Evolutionary conservation across 2,888 invertebrate genomes (phyloP).

Genomic region (Chrysodeixis includens): DNA sequence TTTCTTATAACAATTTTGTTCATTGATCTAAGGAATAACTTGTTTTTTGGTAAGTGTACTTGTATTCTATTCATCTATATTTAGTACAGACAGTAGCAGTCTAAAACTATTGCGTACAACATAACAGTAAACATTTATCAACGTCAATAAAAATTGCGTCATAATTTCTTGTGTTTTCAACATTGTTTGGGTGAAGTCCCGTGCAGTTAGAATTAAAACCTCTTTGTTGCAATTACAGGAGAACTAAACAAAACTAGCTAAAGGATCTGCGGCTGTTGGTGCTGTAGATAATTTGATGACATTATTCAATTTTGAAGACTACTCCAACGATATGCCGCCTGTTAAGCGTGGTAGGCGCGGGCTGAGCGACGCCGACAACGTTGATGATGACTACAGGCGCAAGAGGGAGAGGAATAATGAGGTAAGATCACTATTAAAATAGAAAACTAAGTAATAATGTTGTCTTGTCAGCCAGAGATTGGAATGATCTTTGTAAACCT

Average conservation of each 20-base stretch:
- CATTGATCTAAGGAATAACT: neutral
- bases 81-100: neutral
- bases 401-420: constrained; percentile 94
- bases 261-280: neutral
- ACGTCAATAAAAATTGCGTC: constrained; percentile 43
- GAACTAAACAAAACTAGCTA: too few species aligned
- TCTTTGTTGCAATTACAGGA: neutral
- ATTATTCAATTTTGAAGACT: constrained; percentile 69
- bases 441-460: neutral
- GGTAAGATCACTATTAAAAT: constrained; percentile 85
- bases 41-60: neutral
- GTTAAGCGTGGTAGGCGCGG: constrained; percentile 78
- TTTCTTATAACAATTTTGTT: neutral
- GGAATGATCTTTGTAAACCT: too few species aligned
- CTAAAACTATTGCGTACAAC: neutral
- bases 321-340: constrained; percentile 76
- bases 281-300: constrained; percentile 75
- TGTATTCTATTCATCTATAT: too few species aligned
- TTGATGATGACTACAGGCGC: constrained; percentile 92
- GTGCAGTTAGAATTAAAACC: neutral
- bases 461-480: neutral
- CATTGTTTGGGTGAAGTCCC: constrained; percentile 17
- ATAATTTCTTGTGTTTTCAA: constrained; percentile 41
- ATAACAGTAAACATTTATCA: neutral
- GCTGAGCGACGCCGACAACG: constrained; percentile 91